These are phyloP conservation scores for Nettapus auritus DNA, from an alignment of 2,113 vertebrate genomes.

Conservation along the genomic window DNA sequence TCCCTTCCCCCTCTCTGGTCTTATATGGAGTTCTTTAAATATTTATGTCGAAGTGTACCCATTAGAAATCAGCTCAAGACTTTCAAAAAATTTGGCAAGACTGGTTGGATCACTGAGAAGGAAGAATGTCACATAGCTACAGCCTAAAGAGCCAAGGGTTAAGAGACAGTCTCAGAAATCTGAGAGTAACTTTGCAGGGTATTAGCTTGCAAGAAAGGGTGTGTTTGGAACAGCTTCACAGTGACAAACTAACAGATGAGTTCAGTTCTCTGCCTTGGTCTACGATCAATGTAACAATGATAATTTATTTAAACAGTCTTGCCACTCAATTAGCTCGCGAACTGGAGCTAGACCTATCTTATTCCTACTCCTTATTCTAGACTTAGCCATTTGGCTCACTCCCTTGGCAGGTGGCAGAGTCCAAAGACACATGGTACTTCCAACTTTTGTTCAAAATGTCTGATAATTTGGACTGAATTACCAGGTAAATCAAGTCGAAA, in stretches of 20 bases:
- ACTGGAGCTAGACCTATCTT: neutral
- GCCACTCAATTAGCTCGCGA: neutral
- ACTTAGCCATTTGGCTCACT: neutral
- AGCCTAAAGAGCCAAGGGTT: neutral
- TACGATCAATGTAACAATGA: neutral
- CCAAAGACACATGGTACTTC: neutral
- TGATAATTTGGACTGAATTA: neutral
- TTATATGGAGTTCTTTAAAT: neutral
- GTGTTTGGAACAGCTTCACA: neutral
- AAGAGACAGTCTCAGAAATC: neutral
- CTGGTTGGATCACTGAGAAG: neutral
- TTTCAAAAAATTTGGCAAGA: neutral
- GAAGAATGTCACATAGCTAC: neutral
- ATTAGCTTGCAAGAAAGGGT: neutral
- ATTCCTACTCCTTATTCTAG: neutral
- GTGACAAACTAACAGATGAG: neutral
- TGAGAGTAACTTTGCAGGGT: neutral
- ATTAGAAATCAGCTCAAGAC: neutral
- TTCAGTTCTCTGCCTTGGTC: neutral
- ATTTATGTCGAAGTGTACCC: neutral
- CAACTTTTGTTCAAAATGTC: neutral
- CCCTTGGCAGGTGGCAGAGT: neutral
- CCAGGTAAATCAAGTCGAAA: neutral
- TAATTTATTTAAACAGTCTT: neutral
- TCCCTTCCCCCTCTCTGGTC: neutral